Evolutionary conservation across 2,888 invertebrate genomes (phyloP).

Genomic region (Drosophila meridionalis): DNA sequence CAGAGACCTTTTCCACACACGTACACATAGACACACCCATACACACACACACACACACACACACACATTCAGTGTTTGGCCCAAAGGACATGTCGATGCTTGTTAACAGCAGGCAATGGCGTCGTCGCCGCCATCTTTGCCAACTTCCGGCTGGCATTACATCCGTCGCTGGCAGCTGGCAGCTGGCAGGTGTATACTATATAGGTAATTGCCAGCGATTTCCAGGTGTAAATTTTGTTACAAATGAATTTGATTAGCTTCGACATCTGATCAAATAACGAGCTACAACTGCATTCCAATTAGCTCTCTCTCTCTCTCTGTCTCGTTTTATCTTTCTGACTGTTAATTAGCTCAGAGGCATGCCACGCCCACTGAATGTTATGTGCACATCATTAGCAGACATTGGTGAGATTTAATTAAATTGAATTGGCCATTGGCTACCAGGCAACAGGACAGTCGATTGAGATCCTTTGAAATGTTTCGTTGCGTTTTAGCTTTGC

Average conservation of each 20-base stretch:
- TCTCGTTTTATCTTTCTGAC: background rate
- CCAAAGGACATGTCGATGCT: conserved; percentile 53
- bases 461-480: conserved; percentile 37
- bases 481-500: conserved; percentile 45
- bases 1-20: conserved; percentile 41
- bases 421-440: conserved; percentile 66
- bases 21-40: conserved; percentile 13
- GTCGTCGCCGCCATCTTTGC: conserved; percentile 53
- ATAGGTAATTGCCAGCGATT: conserved; percentile 57
- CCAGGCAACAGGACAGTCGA: conserved; percentile 35
- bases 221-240: conserved; percentile 53
- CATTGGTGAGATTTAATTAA: conserved; percentile 72
- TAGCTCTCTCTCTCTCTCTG: background rate
- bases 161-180: conserved; percentile 49
- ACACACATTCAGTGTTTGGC: conserved; percentile 7
- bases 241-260: conserved; percentile 71
- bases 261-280: conserved; percentile 35
- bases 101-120: conserved; percentile 47
- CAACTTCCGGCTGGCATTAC: conserved; percentile 72
- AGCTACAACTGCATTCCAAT: conserved; percentile 35
- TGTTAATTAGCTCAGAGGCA: conserved; percentile 26
- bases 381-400: conserved; percentile 65
- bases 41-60: conserved; percentile 10
- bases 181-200: conserved; percentile 48
- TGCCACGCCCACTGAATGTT: background rate